Conservation (phyloP, 1,140 invertebrate genomes). For the Trachymyrmex cornetzi region DNA sequence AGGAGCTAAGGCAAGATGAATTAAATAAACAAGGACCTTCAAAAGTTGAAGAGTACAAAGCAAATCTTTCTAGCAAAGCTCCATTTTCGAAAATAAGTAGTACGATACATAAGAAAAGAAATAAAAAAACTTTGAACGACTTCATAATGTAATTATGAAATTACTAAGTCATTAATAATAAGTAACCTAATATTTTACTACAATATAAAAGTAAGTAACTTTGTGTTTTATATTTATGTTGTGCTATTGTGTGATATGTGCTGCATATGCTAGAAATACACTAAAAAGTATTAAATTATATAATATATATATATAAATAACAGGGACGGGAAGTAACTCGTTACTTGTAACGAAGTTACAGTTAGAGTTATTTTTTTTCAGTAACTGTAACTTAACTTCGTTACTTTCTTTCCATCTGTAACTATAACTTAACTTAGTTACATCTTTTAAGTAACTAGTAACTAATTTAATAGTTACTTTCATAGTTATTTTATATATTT, state of each 20-base stretch:
- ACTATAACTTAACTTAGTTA: no score
- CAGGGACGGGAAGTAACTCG: no score
- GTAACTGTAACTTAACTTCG: no score
- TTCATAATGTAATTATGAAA: slow-evolving; percentile 43
- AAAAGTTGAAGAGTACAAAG: slow-evolving; percentile 5
- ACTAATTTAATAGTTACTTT: no score
- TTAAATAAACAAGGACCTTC: not conserved
- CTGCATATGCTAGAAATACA: not conserved
- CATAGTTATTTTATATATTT: no score
- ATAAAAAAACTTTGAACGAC: slow-evolving; percentile 57
- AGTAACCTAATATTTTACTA: not conserved
- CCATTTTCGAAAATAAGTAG: not conserved
- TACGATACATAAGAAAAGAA: slow-evolving; percentile 51
- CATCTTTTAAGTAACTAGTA: no score
- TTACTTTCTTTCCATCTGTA: no score
- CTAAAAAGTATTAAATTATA: no score
- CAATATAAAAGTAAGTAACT: not conserved
- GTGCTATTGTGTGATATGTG: not conserved
- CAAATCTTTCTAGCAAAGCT: not conserved
- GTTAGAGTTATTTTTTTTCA: no score
- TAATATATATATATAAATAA: no score
- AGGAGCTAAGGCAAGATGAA: not conserved
- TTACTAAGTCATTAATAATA: not conserved
- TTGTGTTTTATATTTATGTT: not conserved
- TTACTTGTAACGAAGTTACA: no score